Evolutionary conservation across 1,140 invertebrate species (phyloP).

Genomic region (Drosophila persimilis): DNA sequence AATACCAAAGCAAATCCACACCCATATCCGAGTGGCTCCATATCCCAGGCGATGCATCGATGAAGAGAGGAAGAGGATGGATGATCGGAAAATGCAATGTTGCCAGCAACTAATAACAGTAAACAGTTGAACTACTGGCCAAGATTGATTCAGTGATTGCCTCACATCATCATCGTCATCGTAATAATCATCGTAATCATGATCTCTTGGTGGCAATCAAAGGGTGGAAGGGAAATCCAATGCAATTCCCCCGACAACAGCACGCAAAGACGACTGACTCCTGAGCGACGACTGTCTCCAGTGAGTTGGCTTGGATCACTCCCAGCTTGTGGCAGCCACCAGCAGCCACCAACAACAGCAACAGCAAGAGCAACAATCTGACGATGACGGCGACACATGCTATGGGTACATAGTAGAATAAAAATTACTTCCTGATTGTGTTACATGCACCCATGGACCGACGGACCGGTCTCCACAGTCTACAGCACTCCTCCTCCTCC

Average conservation of each 20-base stretch:
- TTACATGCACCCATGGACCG: conserved; percentile 65
- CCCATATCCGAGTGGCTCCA: too few species aligned
- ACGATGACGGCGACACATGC: conserved; percentile 68
- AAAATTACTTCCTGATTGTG: conserved; percentile 73
- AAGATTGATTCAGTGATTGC: conserved; percentile 72
- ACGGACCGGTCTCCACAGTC: conserved; percentile 12
- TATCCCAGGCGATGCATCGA: too few species aligned
- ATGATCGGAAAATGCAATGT: conserved; percentile 38
- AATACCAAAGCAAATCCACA: too few species aligned
- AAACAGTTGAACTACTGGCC: conserved; percentile 71
- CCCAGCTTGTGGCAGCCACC: conserved; percentile 13
- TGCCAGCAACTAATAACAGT: conserved; percentile 67
- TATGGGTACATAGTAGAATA: conserved; percentile 61
- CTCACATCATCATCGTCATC: conserved; percentile 59
- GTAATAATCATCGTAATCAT: conserved; percentile 50
- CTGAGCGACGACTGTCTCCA: conserved; percentile 56
- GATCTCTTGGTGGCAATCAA: conserved; percentile 48
- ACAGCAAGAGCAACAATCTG: conserved; percentile 30
- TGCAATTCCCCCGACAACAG: conserved; percentile 51
- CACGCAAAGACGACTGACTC: conserved; percentile 39
- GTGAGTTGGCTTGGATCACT: conserved; percentile 59
- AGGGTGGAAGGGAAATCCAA: conserved; percentile 15
- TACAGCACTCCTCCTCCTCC: neutral
- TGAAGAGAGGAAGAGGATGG: neutral
- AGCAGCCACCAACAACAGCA: conserved; percentile 13